Base-by-base conservation (phyloP, 1,140 invertebrate genomes). In the Antheraea mylitta region DNA sequence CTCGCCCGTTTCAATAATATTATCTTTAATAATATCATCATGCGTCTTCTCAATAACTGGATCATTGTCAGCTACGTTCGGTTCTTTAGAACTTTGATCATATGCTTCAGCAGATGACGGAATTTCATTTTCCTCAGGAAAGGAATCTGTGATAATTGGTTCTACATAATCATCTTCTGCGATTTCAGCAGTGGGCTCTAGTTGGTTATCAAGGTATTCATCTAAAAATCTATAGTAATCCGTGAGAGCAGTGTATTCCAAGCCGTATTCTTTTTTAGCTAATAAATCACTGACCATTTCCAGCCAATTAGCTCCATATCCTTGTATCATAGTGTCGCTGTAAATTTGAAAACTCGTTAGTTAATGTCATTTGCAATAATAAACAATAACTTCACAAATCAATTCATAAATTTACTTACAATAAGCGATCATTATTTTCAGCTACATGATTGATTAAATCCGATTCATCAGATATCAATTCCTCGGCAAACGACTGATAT, bases 401-500 rank as follows among this genome's bases (percentile, higher is more conserved):
- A 61, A 58, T 53, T 48, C 18, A 19, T 61, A 68, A 64, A n/a
- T 62, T 61, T 45, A 82, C 83, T 88, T 75, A 90, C 89, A 85
- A 73, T 37, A 91, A 72, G n/a, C 89, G 81, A 67, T 80, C 78
- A 69, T 85, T 87, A 69, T 78, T 84, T 67, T 83, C 77, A 58
- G 81, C 79, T 3, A 91, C 75, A 61, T 90, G 85, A 70, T 81
- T 69, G 4, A 86, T 71, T 66, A 90, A 77, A 79, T 91, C 88
- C 19, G 73, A 81, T 19, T 90, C 85, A 79, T 91, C 89, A 42
- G 80, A 85, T 22, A 80, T 78, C 7, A 90, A 73, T 74, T 91
- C 89, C 75, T 91, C 89, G 19, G 89, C 89, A 76, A 87, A 91
- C 3, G 89, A 89, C 67, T 90, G 88, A 70, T 90, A 91, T 18